These are phyloP conservation scores for Anagyrus pseudococci DNA, from an alignment of 2,888 invertebrate species.

Conservation along the genomic window DNA sequence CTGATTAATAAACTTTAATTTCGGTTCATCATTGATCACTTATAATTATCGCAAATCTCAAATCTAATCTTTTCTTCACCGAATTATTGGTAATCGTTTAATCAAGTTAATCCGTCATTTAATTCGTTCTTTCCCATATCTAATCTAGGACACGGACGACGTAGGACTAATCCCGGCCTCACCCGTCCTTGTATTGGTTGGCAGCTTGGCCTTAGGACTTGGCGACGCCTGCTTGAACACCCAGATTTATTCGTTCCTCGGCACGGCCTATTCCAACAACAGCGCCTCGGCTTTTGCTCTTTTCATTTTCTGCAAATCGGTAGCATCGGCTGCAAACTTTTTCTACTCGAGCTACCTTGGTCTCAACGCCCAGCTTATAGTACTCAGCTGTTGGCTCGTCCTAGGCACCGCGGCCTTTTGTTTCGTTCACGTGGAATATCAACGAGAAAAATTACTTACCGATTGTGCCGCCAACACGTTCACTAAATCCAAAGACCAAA, in stretches of 20 bases:
- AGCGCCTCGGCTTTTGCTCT: conserved; percentile 97
- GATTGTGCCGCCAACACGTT: too few relatives aligned
- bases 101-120: too few relatives aligned
- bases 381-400: conserved; percentile 74
- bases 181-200: conserved; percentile 78
- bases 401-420: conserved; percentile 81
- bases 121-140: too few relatives aligned
- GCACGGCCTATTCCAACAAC: conserved; percentile 84
- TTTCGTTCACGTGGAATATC: conserved; percentile 69
- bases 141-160: conserved; percentile 64
- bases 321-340: conserved; percentile 85
- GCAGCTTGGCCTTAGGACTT: conserved; percentile 91
- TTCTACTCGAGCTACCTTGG: conserved; percentile 79
- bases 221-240: conserved; percentile 99
- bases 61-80: too few relatives aligned
- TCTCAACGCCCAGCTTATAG: conserved; percentile 75
- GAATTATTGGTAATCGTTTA: too few relatives aligned
- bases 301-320: conserved; percentile 91
- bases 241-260: conserved; percentile 91
- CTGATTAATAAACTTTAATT: too few relatives aligned
- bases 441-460: conserved; percentile 40
- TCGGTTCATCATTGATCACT: too few relatives aligned
- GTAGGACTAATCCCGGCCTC: conserved; percentile 65
- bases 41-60: too few relatives aligned
- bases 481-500: too few relatives aligned